Base-by-base conservation (phyloP, 1,140 invertebrate genomes). In the Aphis craccivora region DNA sequence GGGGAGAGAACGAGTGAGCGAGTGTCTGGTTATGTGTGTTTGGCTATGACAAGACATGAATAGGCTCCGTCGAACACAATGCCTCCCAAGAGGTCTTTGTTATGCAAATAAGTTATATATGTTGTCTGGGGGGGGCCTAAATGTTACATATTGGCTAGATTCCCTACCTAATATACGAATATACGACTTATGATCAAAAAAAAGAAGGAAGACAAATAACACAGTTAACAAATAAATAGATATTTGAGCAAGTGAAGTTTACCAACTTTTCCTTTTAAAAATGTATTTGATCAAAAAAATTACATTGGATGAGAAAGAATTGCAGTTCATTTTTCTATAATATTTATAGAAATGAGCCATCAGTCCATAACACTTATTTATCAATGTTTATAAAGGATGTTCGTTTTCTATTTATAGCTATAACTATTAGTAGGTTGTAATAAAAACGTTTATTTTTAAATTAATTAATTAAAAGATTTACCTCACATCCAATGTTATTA, bases 1-100 rank as follows among this genome's bases (percentile, higher is more conserved):
- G 81, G 43, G 81, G 48, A 48, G 51, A 53, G 81, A 93, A 81
- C 91, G 48, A 84, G 91, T 37, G 81, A 92, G 90, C 20, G n/a
- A 81, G 76, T 37, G 91, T 92, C 91, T 92, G 91, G 60, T 91
- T 91, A 35, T 89, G 88, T 48, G 86, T 88, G 88, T 86, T 93
- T 84, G 91, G 91, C 91, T 93, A 93, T 86, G 91, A 93, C 91
- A 93, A 93, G 91, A 93, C 91, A 93, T 86, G 91, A 93, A 93
- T 93, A 93, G 91, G 81, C 35, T 40, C 76, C 35, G 81, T 48
- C 76, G 5, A 93, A 93, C 91, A 93, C 81, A 93, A 93, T 93
- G 91, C 91, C 91, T 93, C 91, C 81, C 91, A 93, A 93, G 91
- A 86, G 91, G 81, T 93, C 91, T 93, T 93, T 93, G 91, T 93